phyloP scores from a whole-genome alignment of 2,888 invertebrate genomes.

The Azorinus chamasolen region DNA sequence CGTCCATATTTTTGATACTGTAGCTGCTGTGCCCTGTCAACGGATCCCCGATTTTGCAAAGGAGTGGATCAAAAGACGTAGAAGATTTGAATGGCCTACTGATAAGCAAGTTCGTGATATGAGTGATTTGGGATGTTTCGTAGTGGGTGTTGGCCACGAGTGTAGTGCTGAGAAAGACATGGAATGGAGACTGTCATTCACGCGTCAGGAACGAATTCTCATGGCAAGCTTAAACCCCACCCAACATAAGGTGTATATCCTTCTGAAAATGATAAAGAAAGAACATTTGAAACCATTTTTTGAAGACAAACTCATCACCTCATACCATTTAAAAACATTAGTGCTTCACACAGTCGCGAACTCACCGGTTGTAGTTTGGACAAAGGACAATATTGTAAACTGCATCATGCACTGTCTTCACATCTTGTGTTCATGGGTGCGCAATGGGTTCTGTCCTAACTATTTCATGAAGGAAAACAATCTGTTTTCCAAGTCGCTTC shows the following conservation, averaged over 20 bases:
- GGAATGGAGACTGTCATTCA: conserved; percentile 37
- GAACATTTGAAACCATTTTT: not conserved
- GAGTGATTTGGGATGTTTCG: conserved; percentile 1
- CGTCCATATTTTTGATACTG: not conserved
- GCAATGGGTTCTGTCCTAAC: conserved; percentile 8
- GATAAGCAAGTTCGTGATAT: not conserved
- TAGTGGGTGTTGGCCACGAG: conserved; percentile 5
- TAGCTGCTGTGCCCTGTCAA: conserved; percentile 1
- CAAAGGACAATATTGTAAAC: not conserved
- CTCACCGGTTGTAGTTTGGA: not conserved
- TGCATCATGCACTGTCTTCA: not conserved
- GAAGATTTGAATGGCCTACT: conserved; percentile 2
- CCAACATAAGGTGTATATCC: conserved; percentile 33
- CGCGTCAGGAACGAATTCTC: conserved; percentile 22
- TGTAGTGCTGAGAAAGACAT: not conserved
- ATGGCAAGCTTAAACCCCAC: conserved; percentile 26
- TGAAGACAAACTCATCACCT: not conserved
- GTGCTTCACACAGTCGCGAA: conserved; percentile 2
- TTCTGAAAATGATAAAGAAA: conserved; percentile 31
- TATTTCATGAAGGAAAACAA: conserved; percentile 10
- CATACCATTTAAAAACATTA: conserved; percentile 12
- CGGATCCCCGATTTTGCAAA: not conserved
- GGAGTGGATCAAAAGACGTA: not conserved
- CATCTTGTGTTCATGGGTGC: not conserved
- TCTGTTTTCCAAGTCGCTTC: not conserved